A percentile compares a stretch with the other conserved stretches of the same genome.
Conservation (phyloP, 2,888 invertebrate species). For the Phaedon cochleariae region DNA sequence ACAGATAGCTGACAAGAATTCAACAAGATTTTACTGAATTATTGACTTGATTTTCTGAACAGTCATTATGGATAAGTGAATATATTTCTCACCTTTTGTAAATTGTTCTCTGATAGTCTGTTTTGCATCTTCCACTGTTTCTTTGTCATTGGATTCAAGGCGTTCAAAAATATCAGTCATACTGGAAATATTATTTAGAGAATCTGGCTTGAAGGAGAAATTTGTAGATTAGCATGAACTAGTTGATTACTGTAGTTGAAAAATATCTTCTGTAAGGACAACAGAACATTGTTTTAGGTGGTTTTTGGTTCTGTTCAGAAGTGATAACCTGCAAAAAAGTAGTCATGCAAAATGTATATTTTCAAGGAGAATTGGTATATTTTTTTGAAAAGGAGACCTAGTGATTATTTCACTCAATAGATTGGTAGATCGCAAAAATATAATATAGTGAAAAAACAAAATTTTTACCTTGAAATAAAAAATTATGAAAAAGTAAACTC, state of each 20-base stretch:
- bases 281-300: background rate
- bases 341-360: background rate
- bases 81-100: constrained; percentile 72
- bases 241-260: background rate
- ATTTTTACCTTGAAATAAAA: background rate
- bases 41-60: no score
- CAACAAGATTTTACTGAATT: no score
- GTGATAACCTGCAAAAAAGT: background rate
- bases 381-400: background rate
- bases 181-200: background rate
- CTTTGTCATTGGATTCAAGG: constrained; percentile 75
- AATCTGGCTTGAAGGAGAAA: background rate
- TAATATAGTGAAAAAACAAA: background rate
- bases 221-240: background rate
- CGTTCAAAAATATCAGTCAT: constrained; percentile 68
- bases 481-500: background rate
- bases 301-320: background rate
- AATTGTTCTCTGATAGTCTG: constrained; percentile 76
- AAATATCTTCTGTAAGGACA: background rate
- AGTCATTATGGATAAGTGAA: no score
- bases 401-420: background rate
- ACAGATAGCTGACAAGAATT: no score
- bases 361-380: background rate
- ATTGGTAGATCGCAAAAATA: no score
- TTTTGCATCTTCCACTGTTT: constrained; percentile 73